These are phyloP conservation scores for Marmota flaviventris DNA, from an alignment of 2,113 vertebrate genomes.

Conservation along the genomic window DNA sequence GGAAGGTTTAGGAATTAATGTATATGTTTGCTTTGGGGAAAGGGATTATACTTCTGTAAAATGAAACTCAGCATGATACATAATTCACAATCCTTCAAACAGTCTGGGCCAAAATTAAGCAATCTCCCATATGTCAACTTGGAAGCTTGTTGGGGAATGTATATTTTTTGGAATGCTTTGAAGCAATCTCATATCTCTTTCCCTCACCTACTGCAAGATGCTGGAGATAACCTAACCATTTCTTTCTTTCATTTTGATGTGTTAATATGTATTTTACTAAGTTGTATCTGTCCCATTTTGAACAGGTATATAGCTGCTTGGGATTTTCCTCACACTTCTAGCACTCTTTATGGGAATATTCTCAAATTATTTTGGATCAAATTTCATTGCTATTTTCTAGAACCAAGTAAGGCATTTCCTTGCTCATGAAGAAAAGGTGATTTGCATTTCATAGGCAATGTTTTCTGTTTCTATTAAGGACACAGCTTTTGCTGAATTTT, in stretches of 20 bases:
- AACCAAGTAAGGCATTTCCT: not conserved
- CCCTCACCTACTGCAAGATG: not conserved
- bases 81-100: not conserved
- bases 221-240: not conserved
- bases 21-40: not conserved
- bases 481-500: not conserved
- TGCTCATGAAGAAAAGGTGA: not conserved
- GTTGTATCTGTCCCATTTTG: not conserved
- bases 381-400: not conserved
- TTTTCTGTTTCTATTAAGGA: not conserved
- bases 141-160: not conserved
- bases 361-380: not conserved
- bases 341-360: not conserved
- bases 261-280: not conserved
- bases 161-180: not conserved
- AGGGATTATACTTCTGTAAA: not conserved
- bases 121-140: not conserved
- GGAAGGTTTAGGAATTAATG: not conserved
- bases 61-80: not conserved
- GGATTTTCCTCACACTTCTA: not conserved
- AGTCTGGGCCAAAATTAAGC: not conserved
- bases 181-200: not conserved
- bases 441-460: not conserved
- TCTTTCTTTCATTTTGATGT: not conserved
- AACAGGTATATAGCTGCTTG: not conserved